phyloP scores from a whole-genome alignment of 2,888 invertebrate genomes.

The Galerucella pusilla region DNA sequence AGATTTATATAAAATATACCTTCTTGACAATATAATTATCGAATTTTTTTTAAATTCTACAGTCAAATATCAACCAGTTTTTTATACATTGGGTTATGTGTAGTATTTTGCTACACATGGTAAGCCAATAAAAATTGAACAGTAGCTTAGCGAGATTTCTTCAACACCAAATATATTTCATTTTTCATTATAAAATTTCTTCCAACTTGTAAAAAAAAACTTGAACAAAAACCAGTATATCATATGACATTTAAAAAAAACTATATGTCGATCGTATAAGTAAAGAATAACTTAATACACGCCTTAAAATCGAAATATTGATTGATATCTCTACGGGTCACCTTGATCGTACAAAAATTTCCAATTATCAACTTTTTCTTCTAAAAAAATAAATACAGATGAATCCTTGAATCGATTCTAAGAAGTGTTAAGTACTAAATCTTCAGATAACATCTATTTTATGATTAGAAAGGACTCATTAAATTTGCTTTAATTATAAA shows the following conservation, averaged over 20 bases:
- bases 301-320: neutral
- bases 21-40: neutral
- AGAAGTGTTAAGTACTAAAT: neutral
- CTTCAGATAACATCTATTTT: neutral
- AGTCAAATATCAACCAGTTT: constrained; percentile 1
- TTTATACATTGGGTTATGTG: neutral
- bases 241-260: neutral
- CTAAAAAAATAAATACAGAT: neutral
- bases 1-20: neutral
- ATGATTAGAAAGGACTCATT: constrained; percentile 1
- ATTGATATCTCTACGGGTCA: neutral
- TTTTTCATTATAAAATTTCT: too few species aligned
- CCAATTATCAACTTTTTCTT: neutral
- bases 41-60: neutral
- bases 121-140: neutral
- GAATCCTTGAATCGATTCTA: neutral
- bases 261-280: neutral
- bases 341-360: neutral
- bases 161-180: too few species aligned
- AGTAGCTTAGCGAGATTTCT: too few species aligned
- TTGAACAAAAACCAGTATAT: neutral
- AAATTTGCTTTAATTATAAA: neutral
- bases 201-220: neutral
- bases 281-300: neutral
- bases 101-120: neutral